A percentile compares a stretch with the other conserved stretches of the same genome.
phyloP scores from a whole-genome alignment of 2,113 vertebrate genomes.

The Dascyllus trimaculatus region DNA sequence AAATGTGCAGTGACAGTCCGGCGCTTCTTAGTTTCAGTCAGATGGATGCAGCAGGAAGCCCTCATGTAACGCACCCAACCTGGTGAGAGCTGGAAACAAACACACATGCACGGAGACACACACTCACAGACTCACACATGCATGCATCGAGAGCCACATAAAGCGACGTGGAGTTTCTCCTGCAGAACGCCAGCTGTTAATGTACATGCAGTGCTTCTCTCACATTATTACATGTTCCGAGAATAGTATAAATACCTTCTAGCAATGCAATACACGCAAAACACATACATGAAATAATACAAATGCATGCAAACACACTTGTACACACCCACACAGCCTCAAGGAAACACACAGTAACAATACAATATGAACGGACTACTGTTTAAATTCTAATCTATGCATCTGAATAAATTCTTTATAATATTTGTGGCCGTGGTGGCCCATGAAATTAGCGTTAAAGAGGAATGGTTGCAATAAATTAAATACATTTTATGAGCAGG shows the following conservation, averaged over 20 bases:
- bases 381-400: too few species aligned
- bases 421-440: too few species aligned
- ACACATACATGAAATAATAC: too few species aligned
- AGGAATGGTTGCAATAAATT: too few species aligned
- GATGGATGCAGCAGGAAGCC: slow-evolving; percentile 76
- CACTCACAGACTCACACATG: not conserved
- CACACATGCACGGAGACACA: slow-evolving; percentile 38
- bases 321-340: slow-evolving; percentile 1
- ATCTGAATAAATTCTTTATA: too few species aligned
- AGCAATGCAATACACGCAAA: too few species aligned
- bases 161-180: slow-evolving; percentile 27
- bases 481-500: too few species aligned
- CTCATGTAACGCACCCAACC: slow-evolving; percentile 59
- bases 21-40: slow-evolving; percentile 29
- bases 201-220: not conserved
- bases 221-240: not conserved
- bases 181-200: not conserved
- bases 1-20: slow-evolving; percentile 53
- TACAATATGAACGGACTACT: not conserved
- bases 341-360: not conserved
- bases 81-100: slow-evolving; percentile 67
- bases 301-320: slow-evolving; percentile 1
- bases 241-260: slow-evolving; percentile 34
- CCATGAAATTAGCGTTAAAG: too few species aligned
- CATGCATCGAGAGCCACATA: slow-evolving; percentile 2